Conservation (phyloP, 2,888 invertebrate genomes). For the Spodoptera exigua region DNA sequence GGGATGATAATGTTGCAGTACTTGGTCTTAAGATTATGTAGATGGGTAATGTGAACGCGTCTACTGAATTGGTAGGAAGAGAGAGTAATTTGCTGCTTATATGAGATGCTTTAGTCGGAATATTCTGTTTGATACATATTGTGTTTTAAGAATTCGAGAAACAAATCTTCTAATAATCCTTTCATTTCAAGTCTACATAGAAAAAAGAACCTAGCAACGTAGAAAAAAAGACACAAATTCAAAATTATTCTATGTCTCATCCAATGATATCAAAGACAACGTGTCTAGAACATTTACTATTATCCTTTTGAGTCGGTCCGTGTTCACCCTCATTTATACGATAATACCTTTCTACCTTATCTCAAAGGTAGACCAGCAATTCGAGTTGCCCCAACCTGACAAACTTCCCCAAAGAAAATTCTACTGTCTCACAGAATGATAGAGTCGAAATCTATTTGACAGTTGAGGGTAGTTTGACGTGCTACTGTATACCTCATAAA, state of each 20-base stretch:
- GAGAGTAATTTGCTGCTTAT: no score
- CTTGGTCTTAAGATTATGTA: conserved; percentile 39
- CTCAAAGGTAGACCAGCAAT: conserved; percentile 16
- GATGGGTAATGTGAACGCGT: conserved; percentile 16
- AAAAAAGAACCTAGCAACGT: neutral
- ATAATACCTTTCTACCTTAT: conserved; percentile 65
- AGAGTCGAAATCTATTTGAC: no score
- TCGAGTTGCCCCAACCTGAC: no score
- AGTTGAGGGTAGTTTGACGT: no score
- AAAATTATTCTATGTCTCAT: conserved; percentile 32
- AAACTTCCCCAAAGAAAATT: no score
- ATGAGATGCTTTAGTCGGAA: no score
- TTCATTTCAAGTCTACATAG: neutral
- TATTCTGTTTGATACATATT: no score
- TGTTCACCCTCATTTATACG: conserved; percentile 72
- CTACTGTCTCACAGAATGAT: no score
- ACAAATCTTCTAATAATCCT: no score
- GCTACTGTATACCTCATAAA: conserved; percentile 39
- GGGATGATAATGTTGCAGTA: conserved; percentile 55
- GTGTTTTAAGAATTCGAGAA: no score
- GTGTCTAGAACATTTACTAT: conserved; percentile 57
- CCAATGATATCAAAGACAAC: conserved; percentile 50
- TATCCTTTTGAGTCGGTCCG: conserved; percentile 68
- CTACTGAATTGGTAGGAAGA: no score
- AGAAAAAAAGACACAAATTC: conserved; percentile 20